A percentile compares a stretch with the other conserved stretches of the same genome.
These are phyloP conservation scores for Eueremaeus valkanovi DNA, from an alignment of 2,888 invertebrate species.

Conservation along the genomic window DNA sequence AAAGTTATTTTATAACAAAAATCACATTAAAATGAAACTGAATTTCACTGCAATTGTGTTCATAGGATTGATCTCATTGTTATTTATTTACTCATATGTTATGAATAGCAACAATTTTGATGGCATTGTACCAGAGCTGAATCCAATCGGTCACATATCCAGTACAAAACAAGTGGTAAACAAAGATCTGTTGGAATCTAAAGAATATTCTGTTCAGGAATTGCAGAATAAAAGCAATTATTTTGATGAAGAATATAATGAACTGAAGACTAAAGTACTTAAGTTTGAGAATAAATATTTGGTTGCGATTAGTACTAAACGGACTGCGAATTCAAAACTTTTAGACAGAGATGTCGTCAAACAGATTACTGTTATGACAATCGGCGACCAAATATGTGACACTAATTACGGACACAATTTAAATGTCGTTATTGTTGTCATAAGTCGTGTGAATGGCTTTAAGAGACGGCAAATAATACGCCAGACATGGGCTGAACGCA, in stretches of 20 bases:
- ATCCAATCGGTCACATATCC: not conserved
- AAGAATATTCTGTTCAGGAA: no score
- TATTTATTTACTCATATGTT: not conserved
- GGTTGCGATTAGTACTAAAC: not conserved
- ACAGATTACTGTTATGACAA: not conserved
- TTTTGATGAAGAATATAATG: not conserved
- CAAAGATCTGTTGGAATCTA: no score
- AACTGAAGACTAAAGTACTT: not conserved
- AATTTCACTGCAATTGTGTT: not conserved
- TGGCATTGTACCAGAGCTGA: not conserved
- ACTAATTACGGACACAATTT: conserved; percentile 10
- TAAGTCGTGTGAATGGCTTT: conserved; percentile 35
- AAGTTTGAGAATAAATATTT: not conserved
- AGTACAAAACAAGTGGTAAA: no score
- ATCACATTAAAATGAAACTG: not conserved
- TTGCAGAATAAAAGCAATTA: not conserved
- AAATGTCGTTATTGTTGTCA: conserved; percentile 29
- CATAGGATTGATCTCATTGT: not conserved
- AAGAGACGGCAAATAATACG: conserved; percentile 11
- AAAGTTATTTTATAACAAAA: no score
- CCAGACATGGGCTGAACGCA: conserved; percentile 17
- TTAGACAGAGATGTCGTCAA: not conserved
- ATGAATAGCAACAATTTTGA: not conserved
- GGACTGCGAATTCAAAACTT: not conserved
- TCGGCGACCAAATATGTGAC: not conserved